Conservation (phyloP, 2,113 vertebrate genomes). For the Menidia beryllina region DNA sequence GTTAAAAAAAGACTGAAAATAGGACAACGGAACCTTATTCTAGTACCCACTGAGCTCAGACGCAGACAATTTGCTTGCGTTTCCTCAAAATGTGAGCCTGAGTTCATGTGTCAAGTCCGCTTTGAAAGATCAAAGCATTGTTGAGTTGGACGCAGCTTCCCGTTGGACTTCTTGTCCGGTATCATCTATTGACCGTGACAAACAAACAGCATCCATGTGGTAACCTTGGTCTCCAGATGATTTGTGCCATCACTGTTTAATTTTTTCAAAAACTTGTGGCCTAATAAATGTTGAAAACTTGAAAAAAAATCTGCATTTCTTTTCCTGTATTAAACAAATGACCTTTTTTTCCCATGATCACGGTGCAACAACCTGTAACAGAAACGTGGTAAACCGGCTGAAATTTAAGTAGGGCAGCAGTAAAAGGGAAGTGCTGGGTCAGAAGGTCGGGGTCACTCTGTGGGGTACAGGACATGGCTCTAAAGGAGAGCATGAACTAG, state of each 20-base stretch:
- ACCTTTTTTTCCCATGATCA: neutral
- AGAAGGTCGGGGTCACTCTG: constrained; percentile 27
- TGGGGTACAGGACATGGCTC: constrained; percentile 30
- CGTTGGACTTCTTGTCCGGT: neutral
- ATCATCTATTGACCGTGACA: too few species aligned
- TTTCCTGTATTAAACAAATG: neutral
- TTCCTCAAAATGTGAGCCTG: neutral
- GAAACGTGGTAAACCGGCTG: neutral
- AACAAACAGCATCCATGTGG: neutral
- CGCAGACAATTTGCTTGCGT: neutral
- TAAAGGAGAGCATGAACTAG: constrained; percentile 42
- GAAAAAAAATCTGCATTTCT: neutral
- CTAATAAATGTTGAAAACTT: neutral
- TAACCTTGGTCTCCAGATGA: neutral
- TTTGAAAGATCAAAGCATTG: neutral
- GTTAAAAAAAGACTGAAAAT: neutral
- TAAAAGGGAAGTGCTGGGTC: constrained; percentile 6
- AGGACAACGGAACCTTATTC: neutral
- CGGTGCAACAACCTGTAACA: neutral
- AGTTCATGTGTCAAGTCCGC: too few species aligned
- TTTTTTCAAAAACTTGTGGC: neutral
- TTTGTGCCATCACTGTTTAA: neutral
- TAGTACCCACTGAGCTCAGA: neutral
- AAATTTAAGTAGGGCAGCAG: neutral
- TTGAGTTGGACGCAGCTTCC: neutral